Evolutionary conservation across 1,140 invertebrate genomes (phyloP).

Genomic region (Galleria mellonella): DNA sequence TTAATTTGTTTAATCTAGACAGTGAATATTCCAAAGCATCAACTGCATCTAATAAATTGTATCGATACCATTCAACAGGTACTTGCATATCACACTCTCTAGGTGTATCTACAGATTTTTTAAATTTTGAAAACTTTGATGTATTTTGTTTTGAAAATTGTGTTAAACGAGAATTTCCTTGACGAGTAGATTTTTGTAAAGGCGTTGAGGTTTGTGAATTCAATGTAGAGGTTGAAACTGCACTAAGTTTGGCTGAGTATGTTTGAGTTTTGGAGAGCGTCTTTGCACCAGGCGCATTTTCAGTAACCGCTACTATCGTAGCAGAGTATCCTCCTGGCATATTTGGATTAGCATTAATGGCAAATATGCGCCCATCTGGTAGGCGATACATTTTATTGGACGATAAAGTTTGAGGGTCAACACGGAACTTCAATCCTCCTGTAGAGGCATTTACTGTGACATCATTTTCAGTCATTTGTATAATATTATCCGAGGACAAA

Average conservation of each 20-base stretch:
- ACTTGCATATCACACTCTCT: conserved; percentile 43
- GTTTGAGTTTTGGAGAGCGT: conserved; percentile 30
- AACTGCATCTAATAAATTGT: conserved; percentile 62
- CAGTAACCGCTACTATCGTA: conserved; percentile 64
- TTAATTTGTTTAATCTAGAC: conserved; percentile 50
- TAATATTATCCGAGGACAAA: conserved; percentile 50
- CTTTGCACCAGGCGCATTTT: conserved; percentile 21
- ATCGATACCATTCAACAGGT: conserved; percentile 68
- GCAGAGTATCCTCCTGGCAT: conserved; percentile 72
- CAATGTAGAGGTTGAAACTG: conserved; percentile 19
- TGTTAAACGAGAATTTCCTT: too few species aligned
- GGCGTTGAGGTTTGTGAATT: conserved; percentile 1
- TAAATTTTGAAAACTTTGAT: conserved; percentile 23
- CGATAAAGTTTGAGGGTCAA: conserved; percentile 68
- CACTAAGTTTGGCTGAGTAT: conserved; percentile 47
- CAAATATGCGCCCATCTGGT: conserved; percentile 68
- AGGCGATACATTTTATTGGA: conserved; percentile 71
- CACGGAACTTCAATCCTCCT: conserved; percentile 66
- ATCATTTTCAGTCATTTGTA: conserved; percentile 71
- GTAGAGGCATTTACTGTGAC: conserved; percentile 63
- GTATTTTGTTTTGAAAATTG: conserved; percentile 16
- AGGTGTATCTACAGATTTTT: conserved; percentile 12
- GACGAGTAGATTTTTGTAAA: background rate
- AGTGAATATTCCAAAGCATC: conserved; percentile 65
- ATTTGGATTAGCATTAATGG: conserved; percentile 64